Percentiles rank a stretch among this genome's conserved stretches.
Conservation (phyloP, 1,140 invertebrate genomes). For the Drosophila teissieri region DNA sequence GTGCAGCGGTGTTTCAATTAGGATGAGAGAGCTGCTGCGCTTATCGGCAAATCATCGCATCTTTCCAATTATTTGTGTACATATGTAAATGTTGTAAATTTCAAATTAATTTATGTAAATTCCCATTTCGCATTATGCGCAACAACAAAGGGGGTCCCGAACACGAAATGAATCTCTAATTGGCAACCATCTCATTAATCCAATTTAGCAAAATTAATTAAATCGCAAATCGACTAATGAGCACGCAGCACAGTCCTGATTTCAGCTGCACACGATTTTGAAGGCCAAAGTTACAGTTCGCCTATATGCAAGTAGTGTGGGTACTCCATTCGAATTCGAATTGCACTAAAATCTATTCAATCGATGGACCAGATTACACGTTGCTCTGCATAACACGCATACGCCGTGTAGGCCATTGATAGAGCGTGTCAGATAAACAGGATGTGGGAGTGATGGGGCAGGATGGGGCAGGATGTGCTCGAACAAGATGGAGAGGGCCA, state of each 20-base stretch:
- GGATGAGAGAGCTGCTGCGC: conserved; percentile 5
- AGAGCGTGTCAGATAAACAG: conserved; percentile 41
- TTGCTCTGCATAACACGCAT: conserved; percentile 47
- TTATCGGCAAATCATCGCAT: conserved; percentile 68
- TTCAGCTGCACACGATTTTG: conserved; percentile 35
- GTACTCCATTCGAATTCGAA: conserved; percentile 10
- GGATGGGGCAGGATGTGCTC: not conserved
- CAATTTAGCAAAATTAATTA: conserved; percentile 80
- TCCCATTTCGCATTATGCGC: conserved; percentile 52
- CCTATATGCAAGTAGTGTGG: not conserved
- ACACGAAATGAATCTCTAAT: conserved; percentile 62
- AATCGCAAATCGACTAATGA: conserved; percentile 79
- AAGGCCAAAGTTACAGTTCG: conserved; percentile 29
- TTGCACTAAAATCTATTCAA: conserved; percentile 58
- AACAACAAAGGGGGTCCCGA: conserved; percentile 29
- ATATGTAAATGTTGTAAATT: conserved; percentile 58
- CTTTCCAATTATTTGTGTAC: conserved; percentile 69
- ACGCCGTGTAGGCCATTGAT: conserved; percentile 57
- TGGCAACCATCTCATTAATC: conserved; percentile 79
- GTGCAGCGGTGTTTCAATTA: conserved; percentile 50
- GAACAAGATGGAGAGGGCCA: not conserved
- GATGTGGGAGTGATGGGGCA: not conserved
- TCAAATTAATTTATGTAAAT: conserved; percentile 79
- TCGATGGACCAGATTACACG: conserved; percentile 56
- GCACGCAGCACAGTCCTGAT: conserved; percentile 50